Conservation (phyloP, 2,888 invertebrate genomes). For the Drosophila mulleri region DNA sequence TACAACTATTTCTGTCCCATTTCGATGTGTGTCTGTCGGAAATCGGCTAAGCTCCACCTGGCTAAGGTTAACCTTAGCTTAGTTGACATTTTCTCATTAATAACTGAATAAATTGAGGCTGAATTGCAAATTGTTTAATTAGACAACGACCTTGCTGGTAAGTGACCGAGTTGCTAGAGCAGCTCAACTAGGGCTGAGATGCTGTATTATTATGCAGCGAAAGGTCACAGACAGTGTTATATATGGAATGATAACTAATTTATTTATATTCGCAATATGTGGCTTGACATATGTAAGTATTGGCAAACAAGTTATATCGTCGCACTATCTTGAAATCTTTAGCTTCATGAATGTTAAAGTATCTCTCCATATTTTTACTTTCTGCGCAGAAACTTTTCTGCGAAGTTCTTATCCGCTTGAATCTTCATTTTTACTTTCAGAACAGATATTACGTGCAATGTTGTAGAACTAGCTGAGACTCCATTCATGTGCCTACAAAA, state of each 20-base stretch:
- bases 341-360: neutral
- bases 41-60: conserved; percentile 27
- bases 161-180: conserved; percentile 19
- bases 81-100: conserved; percentile 18
- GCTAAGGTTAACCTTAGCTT: conserved; percentile 32
- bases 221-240: conserved; percentile 14
- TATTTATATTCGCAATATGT: neutral
- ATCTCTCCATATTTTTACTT: neutral
- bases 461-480: neutral
- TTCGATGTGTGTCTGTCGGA: conserved; percentile 24
- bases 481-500: neutral
- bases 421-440: neutral
- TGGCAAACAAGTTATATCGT: neutral
- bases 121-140: conserved; percentile 61
- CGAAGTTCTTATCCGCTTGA: neutral
- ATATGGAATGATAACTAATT: neutral
- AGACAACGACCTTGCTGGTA: conserved; percentile 19
- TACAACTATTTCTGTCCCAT: conserved; percentile 26
- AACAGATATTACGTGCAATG: neutral
- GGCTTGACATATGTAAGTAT: neutral
- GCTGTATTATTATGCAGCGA: neutral
- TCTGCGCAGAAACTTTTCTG: neutral
- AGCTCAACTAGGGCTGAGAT: conserved; percentile 29
- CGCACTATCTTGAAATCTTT: no score
- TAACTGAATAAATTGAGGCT: conserved; percentile 51